These are phyloP conservation scores for Notarius lentiginosus DNA, from an alignment of 2,113 vertebrate species.

Conservation along the genomic window DNA sequence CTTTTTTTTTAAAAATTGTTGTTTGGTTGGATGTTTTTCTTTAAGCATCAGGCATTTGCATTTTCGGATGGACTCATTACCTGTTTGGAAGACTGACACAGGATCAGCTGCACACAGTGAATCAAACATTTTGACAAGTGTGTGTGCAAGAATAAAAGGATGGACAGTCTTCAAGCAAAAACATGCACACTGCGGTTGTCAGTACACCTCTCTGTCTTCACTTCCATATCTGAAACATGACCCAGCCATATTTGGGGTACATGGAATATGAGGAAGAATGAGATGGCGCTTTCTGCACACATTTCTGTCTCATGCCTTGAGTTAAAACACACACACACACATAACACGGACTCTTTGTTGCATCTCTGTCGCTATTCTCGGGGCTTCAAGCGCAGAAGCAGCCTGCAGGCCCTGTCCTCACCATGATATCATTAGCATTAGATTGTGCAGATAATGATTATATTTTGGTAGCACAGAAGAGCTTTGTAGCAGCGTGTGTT, in stretches of 20 bases:
- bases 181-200: slow-evolving; percentile 19
- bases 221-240: slow-evolving; percentile 28
- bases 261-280: neutral
- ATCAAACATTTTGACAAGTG: neutral
- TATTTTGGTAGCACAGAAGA: slow-evolving; percentile 49
- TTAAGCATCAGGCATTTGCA: slow-evolving; percentile 9
- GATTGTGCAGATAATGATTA: slow-evolving; percentile 46
- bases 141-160: slow-evolving; percentile 3
- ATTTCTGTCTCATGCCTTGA: slow-evolving; percentile 23
- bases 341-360: neutral
- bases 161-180: slow-evolving; percentile 23
- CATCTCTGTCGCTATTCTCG: slow-evolving; percentile 21
- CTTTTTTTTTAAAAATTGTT: neutral
- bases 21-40: neutral
- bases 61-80: slow-evolving; percentile 16
- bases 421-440: slow-evolving; percentile 39
- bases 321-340: neutral
- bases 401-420: slow-evolving; percentile 33
- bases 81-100: neutral
- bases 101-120: slow-evolving; percentile 16
- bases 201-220: slow-evolving; percentile 11
- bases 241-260: slow-evolving; percentile 16
- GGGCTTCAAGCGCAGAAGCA: slow-evolving; percentile 17
- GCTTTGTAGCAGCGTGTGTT: slow-evolving; percentile 55
- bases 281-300: neutral